Base-by-base conservation (phyloP, 2,797 vertebrate genomes). In the Cyprinodon diabolis region DNA sequence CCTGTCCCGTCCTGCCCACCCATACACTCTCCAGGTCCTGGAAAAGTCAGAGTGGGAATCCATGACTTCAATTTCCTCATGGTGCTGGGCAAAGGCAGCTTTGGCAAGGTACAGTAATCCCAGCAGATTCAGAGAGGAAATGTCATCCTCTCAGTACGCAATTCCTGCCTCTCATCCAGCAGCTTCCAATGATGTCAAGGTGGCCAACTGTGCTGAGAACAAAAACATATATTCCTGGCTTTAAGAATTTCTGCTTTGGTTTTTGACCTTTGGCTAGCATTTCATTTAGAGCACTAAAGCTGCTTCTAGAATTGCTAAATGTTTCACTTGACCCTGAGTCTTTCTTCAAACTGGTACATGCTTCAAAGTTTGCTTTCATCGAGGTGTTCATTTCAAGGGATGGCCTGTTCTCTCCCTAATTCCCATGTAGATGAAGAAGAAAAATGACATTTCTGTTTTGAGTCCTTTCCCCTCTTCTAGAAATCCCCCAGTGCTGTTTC, bases 1-100 rank as follows among this genome's bases (percentile, higher is more conserved):
- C 82, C 82, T 2, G 7, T 78, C 9, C 84, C 86, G 1, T 23
- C 90, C 77, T 78, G 89, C 74, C 90, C 68, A 8, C 89, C 81
- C 0, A 48, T 89, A 69, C 90, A 85, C 76, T 48, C 74, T 52
- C 84, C 79, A 0, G 84, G 81, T 35, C 86, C 87, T 14, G 80
- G 90, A 86, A 95, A 92, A 73, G 93, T 94, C 82, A 94, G 87
- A 72, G 88, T 96, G 76, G 92, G 94, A 69, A 83, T 92, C 68
- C 90, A 80, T 0, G 96, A 97, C 91, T 98, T 97, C 94, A 97
- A 95, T 91, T 98, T 97, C 91, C 96, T 97, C 78, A 97, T 97
- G 97, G 96, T 98, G 79, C 93, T 97, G 48, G 97, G 97, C 14
- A 97, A 97, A 93, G 97, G 97, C 86, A 97, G 97, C 74, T 97